Conservation (phyloP, 2,797 vertebrate genomes). For the Halcyon leucocephala region DNA sequence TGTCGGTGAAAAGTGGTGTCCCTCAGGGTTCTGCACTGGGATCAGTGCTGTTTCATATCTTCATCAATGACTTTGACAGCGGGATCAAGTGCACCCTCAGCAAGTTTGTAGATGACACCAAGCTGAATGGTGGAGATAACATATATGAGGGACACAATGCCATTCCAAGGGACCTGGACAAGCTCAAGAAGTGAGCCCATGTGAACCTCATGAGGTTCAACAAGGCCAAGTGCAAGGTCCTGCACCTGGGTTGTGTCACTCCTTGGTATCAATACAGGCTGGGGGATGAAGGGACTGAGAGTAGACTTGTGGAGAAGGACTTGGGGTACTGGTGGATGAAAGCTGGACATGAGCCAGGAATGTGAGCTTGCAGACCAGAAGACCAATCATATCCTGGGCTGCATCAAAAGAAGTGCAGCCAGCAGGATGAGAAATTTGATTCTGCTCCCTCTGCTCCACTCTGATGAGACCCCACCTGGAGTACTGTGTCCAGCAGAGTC, state of each 20-base stretch:
- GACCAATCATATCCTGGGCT: background rate
- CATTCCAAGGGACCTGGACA: background rate
- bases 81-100: background rate
- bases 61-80: background rate
- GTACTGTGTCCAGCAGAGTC: accelerated
- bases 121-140: background rate
- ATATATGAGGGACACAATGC: background rate
- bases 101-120: background rate
- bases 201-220: background rate
- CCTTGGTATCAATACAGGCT: background rate
- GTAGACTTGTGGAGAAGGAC: background rate
- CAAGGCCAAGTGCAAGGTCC: background rate
- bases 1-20: background rate
- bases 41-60: background rate
- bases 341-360: background rate
- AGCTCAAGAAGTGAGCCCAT: background rate
- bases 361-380: background rate
- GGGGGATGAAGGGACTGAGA: background rate
- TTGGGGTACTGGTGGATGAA: background rate
- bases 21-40: background rate
- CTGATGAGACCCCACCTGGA: accelerated
- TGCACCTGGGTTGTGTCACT: background rate
- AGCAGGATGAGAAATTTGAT: background rate
- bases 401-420: background rate
- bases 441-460: background rate